Conservation (phyloP, 2,797 vertebrate genomes). For the Chloroceryle inda region DNA sequence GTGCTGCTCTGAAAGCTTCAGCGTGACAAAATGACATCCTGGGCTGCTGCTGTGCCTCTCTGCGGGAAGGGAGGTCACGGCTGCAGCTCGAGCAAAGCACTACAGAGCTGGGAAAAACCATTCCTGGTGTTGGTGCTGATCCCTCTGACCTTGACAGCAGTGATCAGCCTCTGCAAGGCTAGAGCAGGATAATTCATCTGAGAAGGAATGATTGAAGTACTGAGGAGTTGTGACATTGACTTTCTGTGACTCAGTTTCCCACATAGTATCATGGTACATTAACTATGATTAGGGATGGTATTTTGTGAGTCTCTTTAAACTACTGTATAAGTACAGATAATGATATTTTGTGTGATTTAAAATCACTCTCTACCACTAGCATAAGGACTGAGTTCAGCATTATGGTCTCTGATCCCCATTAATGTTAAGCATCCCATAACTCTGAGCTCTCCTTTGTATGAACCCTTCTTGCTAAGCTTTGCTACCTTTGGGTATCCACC, state of each 20-base stretch:
- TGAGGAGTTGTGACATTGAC: background rate
- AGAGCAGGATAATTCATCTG: background rate
- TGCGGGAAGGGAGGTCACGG: rapidly evolving
- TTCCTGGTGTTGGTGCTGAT: background rate
- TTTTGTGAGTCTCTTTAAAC: background rate
- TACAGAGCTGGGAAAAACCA: background rate
- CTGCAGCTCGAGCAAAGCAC: background rate
- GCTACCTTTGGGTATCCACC: background rate
- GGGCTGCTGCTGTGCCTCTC: background rate
- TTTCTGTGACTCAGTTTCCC: slow-evolving; percentile 30
- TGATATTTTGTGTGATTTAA: background rate
- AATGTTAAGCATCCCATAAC: background rate
- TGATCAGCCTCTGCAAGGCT: background rate
- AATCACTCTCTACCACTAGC: background rate
- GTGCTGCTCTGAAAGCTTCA: background rate
- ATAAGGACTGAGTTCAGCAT: background rate
- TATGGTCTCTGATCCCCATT: background rate
- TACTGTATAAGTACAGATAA: background rate
- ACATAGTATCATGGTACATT: rapidly evolving
- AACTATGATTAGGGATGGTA: background rate
- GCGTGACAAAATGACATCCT: background rate
- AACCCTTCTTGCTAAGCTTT: background rate
- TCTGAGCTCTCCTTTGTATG: background rate
- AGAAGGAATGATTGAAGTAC: background rate
- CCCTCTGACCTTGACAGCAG: background rate